Base-by-base conservation (phyloP, 2,888 invertebrate genomes). In the Cylindroiulus punctatus region DNA sequence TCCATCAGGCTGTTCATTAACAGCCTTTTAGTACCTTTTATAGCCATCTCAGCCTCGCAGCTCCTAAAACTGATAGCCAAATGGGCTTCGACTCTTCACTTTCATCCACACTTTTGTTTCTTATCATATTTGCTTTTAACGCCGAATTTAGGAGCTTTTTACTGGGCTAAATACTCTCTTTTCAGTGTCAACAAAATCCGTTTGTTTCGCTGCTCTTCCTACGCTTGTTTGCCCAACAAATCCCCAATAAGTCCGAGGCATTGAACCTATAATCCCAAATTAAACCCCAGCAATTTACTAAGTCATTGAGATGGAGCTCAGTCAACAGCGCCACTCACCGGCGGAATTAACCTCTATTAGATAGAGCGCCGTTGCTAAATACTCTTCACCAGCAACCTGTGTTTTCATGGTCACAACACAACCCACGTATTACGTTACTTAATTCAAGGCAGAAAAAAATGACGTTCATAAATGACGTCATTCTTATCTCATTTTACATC, bases 1-100 rank as follows among this genome's bases (percentile, higher is more conserved):
- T 76, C 76, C 76, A 76, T 76, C 76, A 76, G 26, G 30, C 14
- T 76, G 76, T 76, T 76, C 76, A 76, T 76, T 76, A 76, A 76
- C 76, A 76, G 30, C 76, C 76, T 76, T 76, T 76, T 76, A 76
- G 76, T 76, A 76, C 30, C 76, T 76, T 76, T 76, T 76, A 76
- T 76, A 30, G 30, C 76, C 76, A 26, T 57, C n/a, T 57, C 57
- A 57, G 22, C 22, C 17, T 57, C 1, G 52, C n/a, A 2, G 12
- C 2, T 1, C n/a, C 65, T 10, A 26, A 7, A 1, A 14, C 76
- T 30, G 17, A 76, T 76, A 76, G 52, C 76, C 17, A 76, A 76
- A 76, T 57, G 57, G 8, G 5, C 5, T 57, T 57, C 44, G 36
- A 65, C 65, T 57, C 65, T 57, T 36, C 7, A 36, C 26, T 65